Evolutionary conservation across 2,113 vertebrate species (phyloP), one percentile per base, ranked within the genome.

Genomic region (Pogonocichla stellata): DNA sequence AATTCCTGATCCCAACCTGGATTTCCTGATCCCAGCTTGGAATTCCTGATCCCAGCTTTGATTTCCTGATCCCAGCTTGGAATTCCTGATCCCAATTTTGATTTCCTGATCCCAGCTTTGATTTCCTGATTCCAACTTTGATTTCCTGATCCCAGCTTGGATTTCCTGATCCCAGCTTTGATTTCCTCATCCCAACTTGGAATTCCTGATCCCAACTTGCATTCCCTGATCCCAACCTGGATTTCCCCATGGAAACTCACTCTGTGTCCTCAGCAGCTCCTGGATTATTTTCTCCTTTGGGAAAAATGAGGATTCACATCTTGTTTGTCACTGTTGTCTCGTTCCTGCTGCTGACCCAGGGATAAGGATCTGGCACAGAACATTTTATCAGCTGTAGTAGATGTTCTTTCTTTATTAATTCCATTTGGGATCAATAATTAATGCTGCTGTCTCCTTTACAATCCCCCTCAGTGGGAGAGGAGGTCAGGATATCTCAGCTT

Each of bases 401-500:
- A 90, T 58, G 83, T 78, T 93, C 82, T 36, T 82, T 66, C 86
- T 58, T 57, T 88, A 93, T 96, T 97, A 95, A 95, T 93, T 96
- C 79, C 89, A 61, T 88, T 70, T 86, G 51, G 34, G 67, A 96
- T 95, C 91, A 96, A 95, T 96, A 95, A 97, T 97, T 95, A 80
- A 95, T 92, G 88, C 72, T 56, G 71, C 75, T 78, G 64, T 38
- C 54, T 95, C 80, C 64, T 88, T 77, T 38, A 5, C 79, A 73
- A n/a, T 65, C 84, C 79, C 31, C 67, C 38, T 79, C 14, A 1
- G 54, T 15, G 22, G 8, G 54, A 88, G 81, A 42, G 40, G 36
- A 90, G 57, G 74, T 45, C 62, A 20, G 51, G 51, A 43, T 78
- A 92, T 36, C 72, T 26, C 8, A 14, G 71, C 28, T 77, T 22